Conservation (phyloP, 2,888 invertebrate genomes). For the Parapristionchus giblindavisi region DNA sequence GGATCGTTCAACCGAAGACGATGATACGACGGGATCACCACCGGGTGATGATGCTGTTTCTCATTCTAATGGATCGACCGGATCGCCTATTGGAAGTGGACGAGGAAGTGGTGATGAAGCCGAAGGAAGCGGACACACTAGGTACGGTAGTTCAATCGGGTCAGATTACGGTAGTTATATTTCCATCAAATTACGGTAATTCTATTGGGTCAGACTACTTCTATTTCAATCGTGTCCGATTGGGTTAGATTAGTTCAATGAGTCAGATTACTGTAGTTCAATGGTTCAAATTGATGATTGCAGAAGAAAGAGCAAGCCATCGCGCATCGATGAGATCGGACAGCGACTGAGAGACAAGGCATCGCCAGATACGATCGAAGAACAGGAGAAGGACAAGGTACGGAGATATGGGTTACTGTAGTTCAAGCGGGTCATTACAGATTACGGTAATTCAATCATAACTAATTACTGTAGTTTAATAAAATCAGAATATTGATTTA, state of each 20-base stretch:
- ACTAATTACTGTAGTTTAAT: background rate
- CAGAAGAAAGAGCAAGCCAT: slow-evolving; percentile 86
- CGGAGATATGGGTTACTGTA: slow-evolving; percentile 14
- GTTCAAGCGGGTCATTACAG: background rate
- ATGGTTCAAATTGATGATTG: no score
- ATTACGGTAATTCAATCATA: slow-evolving; percentile 17
- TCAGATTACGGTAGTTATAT: background rate
- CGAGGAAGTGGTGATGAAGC: slow-evolving; percentile 45
- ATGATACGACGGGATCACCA: slow-evolving; percentile 37
- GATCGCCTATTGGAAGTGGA: slow-evolving; percentile 34
- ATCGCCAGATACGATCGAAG: slow-evolving; percentile 42
- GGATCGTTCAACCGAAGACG: slow-evolving; percentile 31
- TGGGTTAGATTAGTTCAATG: no score
- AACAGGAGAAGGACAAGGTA: slow-evolving; percentile 50
- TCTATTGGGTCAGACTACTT: background rate
- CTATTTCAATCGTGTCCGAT: background rate
- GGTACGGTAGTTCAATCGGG: slow-evolving; percentile 43
- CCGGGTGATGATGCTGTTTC: slow-evolving; percentile 37
- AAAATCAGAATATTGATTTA: background rate
- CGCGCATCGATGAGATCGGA: slow-evolving; percentile 78
- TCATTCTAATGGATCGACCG: slow-evolving; percentile 18
- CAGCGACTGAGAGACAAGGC: slow-evolving; percentile 53
- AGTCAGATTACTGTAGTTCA: no score
- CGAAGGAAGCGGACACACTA: slow-evolving; percentile 48
- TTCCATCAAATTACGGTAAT: background rate